A percentile compares a stretch with the other conserved stretches of the same genome.
Conservation (phyloP, 1,140 invertebrate species). For the Lethrus apterus region DNA sequence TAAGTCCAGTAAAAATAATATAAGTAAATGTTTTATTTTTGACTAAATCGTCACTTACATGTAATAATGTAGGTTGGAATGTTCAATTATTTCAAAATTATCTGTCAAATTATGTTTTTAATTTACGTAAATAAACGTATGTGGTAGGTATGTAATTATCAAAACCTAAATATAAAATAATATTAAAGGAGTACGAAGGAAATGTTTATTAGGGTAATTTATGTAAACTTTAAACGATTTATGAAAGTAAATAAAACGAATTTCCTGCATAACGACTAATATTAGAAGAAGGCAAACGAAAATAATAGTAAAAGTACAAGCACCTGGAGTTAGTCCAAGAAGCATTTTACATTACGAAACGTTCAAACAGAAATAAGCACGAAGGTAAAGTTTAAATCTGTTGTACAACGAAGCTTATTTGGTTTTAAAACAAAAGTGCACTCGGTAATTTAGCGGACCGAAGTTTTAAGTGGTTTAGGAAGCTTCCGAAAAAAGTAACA, state of each 20-base stretch:
- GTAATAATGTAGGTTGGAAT: too few species aligned
- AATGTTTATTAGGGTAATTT: conserved; percentile 6
- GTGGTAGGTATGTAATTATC: too few species aligned
- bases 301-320: conserved; percentile 15
- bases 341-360: conserved; percentile 12
- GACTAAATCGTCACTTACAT: too few species aligned
- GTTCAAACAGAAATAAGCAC: conserved; percentile 11
- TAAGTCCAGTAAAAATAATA: too few species aligned
- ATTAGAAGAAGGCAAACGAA: conserved; percentile 9
- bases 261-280: conserved; percentile 18
- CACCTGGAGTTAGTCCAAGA: conserved; percentile 18
- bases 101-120: too few species aligned
- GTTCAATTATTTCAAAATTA: too few species aligned
- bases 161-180: too few species aligned
- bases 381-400: conserved; percentile 20
- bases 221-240: conserved; percentile 5
- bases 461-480: conserved; percentile 21
- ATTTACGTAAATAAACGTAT: too few species aligned
- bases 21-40: too few species aligned
- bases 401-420: conserved; percentile 14
- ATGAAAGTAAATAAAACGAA: conserved; percentile 10
- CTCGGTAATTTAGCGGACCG: conserved; percentile 17
- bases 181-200: too few species aligned
- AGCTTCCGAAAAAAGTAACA: conserved; percentile 17
- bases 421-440: conserved; percentile 18